Evolutionary conservation across 2,797 vertebrate genomes (phyloP), one percentile per base, ranked within the genome.

Genomic region (Melanotaenia nigrans): DNA sequence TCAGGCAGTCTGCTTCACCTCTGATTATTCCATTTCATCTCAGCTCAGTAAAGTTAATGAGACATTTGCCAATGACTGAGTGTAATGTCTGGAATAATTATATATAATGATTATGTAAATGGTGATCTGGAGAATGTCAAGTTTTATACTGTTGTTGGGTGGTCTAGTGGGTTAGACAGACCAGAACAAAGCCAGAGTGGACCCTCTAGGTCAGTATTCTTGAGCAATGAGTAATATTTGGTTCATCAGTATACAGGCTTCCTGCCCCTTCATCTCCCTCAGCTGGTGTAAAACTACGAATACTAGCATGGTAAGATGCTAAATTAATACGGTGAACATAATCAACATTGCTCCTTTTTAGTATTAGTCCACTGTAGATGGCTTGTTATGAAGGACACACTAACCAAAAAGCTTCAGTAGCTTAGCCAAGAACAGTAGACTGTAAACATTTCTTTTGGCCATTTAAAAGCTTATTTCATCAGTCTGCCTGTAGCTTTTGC

Each of bases 11-110:
- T 70, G 65, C 28, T 65, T 71, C 70, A 42, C 58, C 58, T 65
- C 32, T 73, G 65, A 68, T 81, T 45, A 79, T 80, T 58, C 32
- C 60, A 72, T 82, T 65, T 79, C 28, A 72, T 80, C 38, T 30
- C 53, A 55, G 54, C 71, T 75, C 59, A 71, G 78, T 57, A 65
- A 49, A 72, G 47, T 24, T 66, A 73, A 82, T 60, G 55, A 61
- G 47, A 25, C 68, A 49, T 67, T 33, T 60, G 10, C 51, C 6
- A 3, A 1, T n/a, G 2, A 6, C 10, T 66, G 42, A 25, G 8
- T 42, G 16, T 22, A 59, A 45, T 5, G 18, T 35, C 55, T 47
- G 13, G 40, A 65, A 11, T 10, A 24, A n/a, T 24, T 4, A 51
- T 22, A 6, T 3, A 36, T n/a, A 20, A n/a, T 22, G 47, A 49